phyloP scores from a whole-genome alignment of 1,140 invertebrate species.

The Chrysoperla carnea region DNA sequence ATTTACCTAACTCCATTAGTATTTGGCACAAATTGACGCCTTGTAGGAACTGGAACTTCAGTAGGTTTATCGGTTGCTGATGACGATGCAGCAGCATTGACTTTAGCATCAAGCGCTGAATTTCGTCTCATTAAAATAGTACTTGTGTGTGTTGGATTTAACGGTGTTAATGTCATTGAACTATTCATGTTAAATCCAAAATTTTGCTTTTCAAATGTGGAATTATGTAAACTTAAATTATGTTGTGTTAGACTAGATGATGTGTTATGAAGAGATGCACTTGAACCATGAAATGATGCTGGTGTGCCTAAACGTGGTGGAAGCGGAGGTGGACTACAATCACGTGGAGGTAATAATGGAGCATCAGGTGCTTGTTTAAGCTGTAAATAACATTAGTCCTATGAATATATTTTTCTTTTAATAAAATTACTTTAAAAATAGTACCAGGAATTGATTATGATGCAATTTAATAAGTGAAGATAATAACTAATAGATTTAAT shows the following conservation, averaged over 20 bases:
- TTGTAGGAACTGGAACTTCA: background rate
- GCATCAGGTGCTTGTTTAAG: conserved; percentile 34
- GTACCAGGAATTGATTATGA: conserved; percentile 22
- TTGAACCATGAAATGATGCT: conserved; percentile 13
- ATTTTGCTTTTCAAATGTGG: conserved; percentile 23
- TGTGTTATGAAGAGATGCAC: conserved; percentile 22
- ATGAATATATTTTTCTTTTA: too few relatives aligned
- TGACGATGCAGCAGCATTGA: conserved; percentile 2
- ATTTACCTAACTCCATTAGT: conserved; percentile 2
- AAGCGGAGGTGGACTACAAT: conserved; percentile 38
- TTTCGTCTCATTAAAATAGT: conserved; percentile 18
- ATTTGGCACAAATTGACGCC: background rate
- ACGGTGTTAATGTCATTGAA: conserved; percentile 16
- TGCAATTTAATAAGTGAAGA: too few relatives aligned
- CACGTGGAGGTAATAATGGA: conserved; percentile 36
- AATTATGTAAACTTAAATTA: conserved; percentile 23
- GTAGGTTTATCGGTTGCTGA: too few relatives aligned
- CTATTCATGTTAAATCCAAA: conserved; percentile 18
- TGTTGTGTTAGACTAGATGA: conserved; percentile 20
- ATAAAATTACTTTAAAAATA: conserved; percentile 6
- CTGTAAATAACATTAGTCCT: conserved; percentile 7
- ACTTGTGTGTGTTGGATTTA: conserved; percentile 23
- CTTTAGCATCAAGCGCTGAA: conserved; percentile 10
- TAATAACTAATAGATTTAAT: too few relatives aligned
- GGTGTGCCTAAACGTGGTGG: conserved; percentile 34